Base-by-base conservation (phyloP, 53 echinoderm and acorn worm genomes). In the Luidia sarsii region DNA sequence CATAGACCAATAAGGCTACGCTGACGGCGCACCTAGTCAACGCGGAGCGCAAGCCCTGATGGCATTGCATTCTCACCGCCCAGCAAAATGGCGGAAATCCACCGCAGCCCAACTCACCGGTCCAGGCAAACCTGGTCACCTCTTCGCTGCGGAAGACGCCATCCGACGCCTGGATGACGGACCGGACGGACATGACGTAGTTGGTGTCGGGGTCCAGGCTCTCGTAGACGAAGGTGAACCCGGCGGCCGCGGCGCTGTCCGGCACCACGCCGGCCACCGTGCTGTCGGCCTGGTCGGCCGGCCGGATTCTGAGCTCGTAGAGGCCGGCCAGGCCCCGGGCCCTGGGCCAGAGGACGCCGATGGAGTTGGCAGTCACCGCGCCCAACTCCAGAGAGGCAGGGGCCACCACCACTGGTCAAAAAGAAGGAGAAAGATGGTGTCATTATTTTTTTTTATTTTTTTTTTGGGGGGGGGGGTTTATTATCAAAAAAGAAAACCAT, bases 141-240 rank as follows among this genome's bases (percentile, higher is more conserved):
- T 18, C 46, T 43, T 37, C 3, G 43, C 75, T 77, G 27, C 62
- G 62, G 33, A 77, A 77, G 30, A 60, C 61, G 15, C 77, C 77
- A 7, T 77, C 77, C 0, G 60, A 7, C 4, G 30, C 48, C 31
- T 77, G 30, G 6, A 77, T 48, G 19, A 77, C 77, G 4, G 77
- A 77, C 4, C 9, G 19, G 22, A 61, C 77, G 1, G 77, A 30
- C 14, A 77, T 0, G 60, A 77, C 41, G 46, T 77, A 77, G 61
- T 60, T 11, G 7, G 77, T 77, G 48, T 45, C 20, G 9, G 77
- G 77, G 18, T 61, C 77, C 60, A 77, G 45, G 20, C 16, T 10
- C 16, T 74, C 57, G 2, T 43, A 33, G 2, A 18, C 33, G 32
- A 77, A 54, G 2, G 32, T 48, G 48, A 77, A 54, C 2, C 0